Conservation (phyloP, 1,140 invertebrate species). For the Heliconius himera region DNA sequence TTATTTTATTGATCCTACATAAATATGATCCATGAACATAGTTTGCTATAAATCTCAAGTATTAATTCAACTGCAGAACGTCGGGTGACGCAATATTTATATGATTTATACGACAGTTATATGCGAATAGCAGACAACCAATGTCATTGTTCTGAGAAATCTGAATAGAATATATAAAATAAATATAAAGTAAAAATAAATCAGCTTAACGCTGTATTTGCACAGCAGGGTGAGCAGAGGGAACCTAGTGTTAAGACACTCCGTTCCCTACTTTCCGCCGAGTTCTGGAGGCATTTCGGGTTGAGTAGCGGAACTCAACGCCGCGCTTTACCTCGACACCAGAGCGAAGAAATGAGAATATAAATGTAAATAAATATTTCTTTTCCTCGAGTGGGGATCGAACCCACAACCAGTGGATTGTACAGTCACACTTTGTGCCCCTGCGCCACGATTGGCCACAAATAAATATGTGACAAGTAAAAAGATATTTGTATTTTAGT, state of each 20-base stretch:
- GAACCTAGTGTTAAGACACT: too few species aligned
- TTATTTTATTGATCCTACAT: neutral
- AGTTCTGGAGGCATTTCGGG: too few species aligned
- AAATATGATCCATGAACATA: neutral
- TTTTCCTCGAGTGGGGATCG: too few species aligned
- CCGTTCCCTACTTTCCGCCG: too few species aligned
- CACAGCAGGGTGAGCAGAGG: too few species aligned
- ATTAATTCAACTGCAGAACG: constrained; percentile 12
- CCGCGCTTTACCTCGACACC: too few species aligned
- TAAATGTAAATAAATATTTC: too few species aligned
- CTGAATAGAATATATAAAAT: neutral
- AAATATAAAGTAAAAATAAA: neutral
- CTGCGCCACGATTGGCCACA: neutral
- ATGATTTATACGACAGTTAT: constrained; percentile 9
- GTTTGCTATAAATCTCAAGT: constrained; percentile 1
- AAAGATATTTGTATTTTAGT: neutral
- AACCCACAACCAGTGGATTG: too few species aligned
- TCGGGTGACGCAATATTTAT: neutral
- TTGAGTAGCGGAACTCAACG: too few species aligned
- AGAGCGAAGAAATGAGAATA: too few species aligned
- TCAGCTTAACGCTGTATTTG: too few species aligned
- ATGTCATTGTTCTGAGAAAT: constrained; percentile 6
- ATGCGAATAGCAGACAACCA: constrained; percentile 5
- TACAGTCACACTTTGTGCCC: too few species aligned
- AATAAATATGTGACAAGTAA: neutral